Percentiles rank a stretch among this genome's conserved stretches.
Evolutionary conservation across 2,888 invertebrate genomes (phyloP).

Genomic region (Ceriagrion tenellum): DNA sequence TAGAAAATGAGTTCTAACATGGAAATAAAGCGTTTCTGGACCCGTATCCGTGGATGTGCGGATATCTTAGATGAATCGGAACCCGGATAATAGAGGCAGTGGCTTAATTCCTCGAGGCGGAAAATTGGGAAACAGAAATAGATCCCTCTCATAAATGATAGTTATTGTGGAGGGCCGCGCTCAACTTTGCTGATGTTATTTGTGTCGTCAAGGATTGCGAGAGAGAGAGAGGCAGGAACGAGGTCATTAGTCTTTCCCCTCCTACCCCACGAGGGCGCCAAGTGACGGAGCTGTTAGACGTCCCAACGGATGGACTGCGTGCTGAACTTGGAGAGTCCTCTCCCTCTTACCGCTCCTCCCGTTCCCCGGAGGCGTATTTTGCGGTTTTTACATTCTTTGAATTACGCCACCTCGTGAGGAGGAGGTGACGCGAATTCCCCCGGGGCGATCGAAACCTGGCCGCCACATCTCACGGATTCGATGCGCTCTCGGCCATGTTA

Average conservation of each 20-base stretch:
- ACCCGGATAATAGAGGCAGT: too few species aligned
- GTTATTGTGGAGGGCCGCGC: not conserved
- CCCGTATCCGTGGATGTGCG: too few species aligned
- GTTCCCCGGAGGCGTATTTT: not conserved
- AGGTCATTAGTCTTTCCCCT: not conserved
- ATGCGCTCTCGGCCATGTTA: not conserved
- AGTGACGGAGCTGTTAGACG: not conserved
- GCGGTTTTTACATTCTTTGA: not conserved
- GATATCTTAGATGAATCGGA: too few species aligned
- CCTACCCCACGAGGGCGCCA: not conserved
- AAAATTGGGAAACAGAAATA: not conserved
- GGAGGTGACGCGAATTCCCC: not conserved
- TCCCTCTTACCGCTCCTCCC: not conserved
- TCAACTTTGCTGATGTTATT: not conserved
- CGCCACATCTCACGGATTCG: not conserved
- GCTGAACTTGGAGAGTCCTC: not conserved
- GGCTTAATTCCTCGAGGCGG: not conserved
- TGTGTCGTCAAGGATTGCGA: not conserved
- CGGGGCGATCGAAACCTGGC: not conserved
- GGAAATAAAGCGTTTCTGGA: too few species aligned
- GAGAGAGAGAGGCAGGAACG: not conserved
- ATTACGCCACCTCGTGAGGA: not conserved
- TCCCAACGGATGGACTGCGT: not conserved
- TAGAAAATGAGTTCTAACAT: too few species aligned
- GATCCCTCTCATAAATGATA: not conserved